Conservation (phyloP, 2,113 vertebrate species). For the Neotoma lepida region DNA sequence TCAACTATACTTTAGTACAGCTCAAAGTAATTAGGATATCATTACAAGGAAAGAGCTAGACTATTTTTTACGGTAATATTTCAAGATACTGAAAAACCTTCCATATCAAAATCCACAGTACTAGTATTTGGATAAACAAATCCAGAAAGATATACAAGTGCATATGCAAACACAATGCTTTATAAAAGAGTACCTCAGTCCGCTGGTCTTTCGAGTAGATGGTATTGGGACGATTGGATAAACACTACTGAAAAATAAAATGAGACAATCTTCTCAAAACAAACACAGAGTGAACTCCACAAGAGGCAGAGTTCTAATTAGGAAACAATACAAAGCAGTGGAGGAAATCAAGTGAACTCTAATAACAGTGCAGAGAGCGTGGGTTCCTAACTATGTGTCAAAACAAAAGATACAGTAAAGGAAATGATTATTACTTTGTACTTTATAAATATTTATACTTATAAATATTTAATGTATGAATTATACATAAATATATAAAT, state of each 20-base stretch:
- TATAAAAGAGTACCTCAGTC: not conserved
- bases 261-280: not conserved
- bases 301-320: not conserved
- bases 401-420: conserved; percentile 33
- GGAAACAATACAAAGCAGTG: not conserved
- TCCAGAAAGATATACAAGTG: not conserved
- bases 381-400: not conserved
- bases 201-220: not conserved
- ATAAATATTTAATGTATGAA: conserved; percentile 21
- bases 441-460: not conserved
- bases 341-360: not conserved
- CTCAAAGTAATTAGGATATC: not conserved
- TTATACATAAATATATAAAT: not conserved
- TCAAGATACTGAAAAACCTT: not conserved
- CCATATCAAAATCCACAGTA: not conserved
- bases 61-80: not conserved
- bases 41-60: not conserved
- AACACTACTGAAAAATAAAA: conserved; percentile 10
- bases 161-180: not conserved
- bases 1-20: not conserved
- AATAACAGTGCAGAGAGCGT: not conserved
- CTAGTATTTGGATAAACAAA: not conserved
- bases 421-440: conserved; percentile 15
- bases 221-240: not conserved
- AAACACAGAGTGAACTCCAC: not conserved